phyloP scores from a whole-genome alignment of 1,140 invertebrate species.

The Aphaenogaster ashmeadi region DNA sequence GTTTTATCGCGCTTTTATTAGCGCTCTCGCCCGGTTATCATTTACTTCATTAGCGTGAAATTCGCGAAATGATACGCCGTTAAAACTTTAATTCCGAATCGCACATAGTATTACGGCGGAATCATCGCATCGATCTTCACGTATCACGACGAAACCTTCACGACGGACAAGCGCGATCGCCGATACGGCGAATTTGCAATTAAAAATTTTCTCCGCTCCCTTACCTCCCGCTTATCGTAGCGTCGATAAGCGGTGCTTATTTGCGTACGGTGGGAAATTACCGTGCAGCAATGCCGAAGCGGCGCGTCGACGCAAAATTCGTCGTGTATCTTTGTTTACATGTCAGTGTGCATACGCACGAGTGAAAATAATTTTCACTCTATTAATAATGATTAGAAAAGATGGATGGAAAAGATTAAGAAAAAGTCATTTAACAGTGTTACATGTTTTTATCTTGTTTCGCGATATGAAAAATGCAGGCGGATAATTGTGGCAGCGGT shows the following conservation, averaged over 20 bases:
- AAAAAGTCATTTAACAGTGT: constrained; percentile 4
- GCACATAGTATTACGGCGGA: not conserved
- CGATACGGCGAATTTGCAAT: constrained; percentile 48
- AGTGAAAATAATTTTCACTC: not conserved
- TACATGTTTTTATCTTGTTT: constrained; percentile 1
- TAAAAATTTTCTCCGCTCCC: constrained; percentile 27
- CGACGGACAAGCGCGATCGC: constrained; percentile 1
- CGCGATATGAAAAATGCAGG: constrained; percentile 11
- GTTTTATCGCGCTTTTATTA: constrained; percentile 51
- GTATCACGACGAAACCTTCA: constrained; percentile 1
- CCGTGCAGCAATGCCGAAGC: not conserved
- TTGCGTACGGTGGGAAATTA: not conserved
- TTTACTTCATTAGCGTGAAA: constrained; percentile 59
- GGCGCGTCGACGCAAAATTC: not conserved
- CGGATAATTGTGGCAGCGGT: not conserved
- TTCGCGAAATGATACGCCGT: constrained; percentile 25
- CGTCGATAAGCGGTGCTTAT: constrained; percentile 5
- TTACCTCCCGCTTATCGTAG: constrained; percentile 15
- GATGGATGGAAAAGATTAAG: not conserved
- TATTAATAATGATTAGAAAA: constrained; percentile 1
- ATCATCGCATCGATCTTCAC: constrained; percentile 8
- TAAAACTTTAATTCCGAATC: constrained; percentile 31
- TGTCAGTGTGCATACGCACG: not conserved
- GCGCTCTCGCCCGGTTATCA: constrained; percentile 37
- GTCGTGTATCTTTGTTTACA: not conserved